A percentile compares a stretch with the other conserved stretches of the same genome.
Evolutionary conservation across 2,888 invertebrate species (phyloP).

Genomic region (Argynnis bischoffii): DNA sequence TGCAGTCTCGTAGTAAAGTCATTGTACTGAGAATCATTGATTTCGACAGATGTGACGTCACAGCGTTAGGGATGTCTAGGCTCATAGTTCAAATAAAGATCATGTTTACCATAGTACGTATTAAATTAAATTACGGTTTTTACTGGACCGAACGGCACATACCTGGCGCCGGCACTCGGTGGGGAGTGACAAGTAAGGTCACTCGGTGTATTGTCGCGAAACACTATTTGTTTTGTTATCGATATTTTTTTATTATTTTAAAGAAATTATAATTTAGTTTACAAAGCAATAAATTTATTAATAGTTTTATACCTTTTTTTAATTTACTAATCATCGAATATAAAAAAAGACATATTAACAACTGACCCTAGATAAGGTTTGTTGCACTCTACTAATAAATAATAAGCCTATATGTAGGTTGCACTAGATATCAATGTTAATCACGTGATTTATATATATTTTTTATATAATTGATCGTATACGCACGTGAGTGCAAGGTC

Average conservation of each 20-base stretch:
- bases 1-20: constrained; percentile 15
- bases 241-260: constrained; percentile 34
- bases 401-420: not conserved
- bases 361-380: too few relatives aligned
- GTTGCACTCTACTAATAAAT: too few relatives aligned
- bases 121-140: constrained; percentile 42
- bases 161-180: constrained; percentile 67
- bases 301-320: too few relatives aligned
- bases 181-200: constrained; percentile 61
- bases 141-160: constrained; percentile 40
- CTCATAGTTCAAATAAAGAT: constrained; percentile 15
- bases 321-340: too few relatives aligned
- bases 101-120: constrained; percentile 18
- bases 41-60: constrained; percentile 26
- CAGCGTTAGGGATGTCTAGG: constrained; percentile 13
- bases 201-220: constrained; percentile 62
- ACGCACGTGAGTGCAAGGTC: not conserved
- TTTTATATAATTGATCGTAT: too few relatives aligned
- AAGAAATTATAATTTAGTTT: not conserved
- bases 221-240: constrained; percentile 26
- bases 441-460: not conserved
- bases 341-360: too few relatives aligned
- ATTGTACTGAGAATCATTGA: constrained; percentile 19
- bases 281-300: not conserved
- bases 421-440: not conserved